Conservation (phyloP, 2,797 vertebrate species). For the Darevskia nairensis region DNA sequence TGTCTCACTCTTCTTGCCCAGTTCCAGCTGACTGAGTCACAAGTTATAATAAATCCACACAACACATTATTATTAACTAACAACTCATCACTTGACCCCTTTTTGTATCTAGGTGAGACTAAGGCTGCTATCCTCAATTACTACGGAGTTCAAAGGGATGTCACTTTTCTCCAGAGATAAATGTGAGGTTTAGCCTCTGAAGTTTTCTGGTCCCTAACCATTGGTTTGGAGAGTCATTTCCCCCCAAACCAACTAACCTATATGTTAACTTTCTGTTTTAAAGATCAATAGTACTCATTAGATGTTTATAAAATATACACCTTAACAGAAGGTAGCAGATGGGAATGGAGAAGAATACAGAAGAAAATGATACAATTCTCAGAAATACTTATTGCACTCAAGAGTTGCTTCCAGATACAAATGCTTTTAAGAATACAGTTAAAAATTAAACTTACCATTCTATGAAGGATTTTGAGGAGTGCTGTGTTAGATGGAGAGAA, state of each 20-base stretch:
- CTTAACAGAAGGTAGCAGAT: background rate
- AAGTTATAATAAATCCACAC: too few relatives aligned
- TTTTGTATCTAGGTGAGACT: background rate
- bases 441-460: slow-evolving; percentile 73
- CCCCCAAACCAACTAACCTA: background rate
- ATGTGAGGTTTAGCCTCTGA: background rate
- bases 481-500: slow-evolving; percentile 7
- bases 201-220: background rate
- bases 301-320: background rate
- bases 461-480: slow-evolving; percentile 36
- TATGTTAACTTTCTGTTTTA: background rate
- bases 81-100: background rate
- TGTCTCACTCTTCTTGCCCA: background rate
- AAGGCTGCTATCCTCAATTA: background rate
- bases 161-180: background rate
- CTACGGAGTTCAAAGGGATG: background rate
- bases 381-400: slow-evolving; percentile 5
- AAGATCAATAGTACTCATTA: background rate
- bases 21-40: background rate
- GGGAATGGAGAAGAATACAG: slow-evolving; percentile 9
- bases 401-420: slow-evolving; percentile 14
- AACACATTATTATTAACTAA: background rate
- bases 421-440: slow-evolving; percentile 28
- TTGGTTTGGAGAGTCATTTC: background rate
- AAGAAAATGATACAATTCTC: slow-evolving; percentile 5